Base-by-base conservation (phyloP, 2,888 invertebrate genomes). In the Timema cristinae region DNA sequence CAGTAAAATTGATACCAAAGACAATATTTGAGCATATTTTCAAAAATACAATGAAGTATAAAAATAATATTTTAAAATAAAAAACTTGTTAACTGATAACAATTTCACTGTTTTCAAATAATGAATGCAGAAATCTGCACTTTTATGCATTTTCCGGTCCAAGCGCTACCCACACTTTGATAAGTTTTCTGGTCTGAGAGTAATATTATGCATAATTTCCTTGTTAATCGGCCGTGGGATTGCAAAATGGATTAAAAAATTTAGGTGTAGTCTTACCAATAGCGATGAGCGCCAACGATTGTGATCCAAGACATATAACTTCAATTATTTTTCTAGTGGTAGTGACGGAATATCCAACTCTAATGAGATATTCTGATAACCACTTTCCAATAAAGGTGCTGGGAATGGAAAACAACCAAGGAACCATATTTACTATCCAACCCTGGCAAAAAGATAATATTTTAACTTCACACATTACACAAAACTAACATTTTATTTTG, bases 401-500 rank as follows among this genome's bases (percentile, higher is more conserved):
- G 11, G 89, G 87, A 66, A 90, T 85, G 71, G 89, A 82, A 5
- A 89, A 86, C 50, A 90, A 77, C 87, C 90, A 90, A 0, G 91
- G 91, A 68, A 90, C 87, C 81, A 90, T 89, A 80, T 91, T 91
- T 75, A 90, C 90, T 66, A 90, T 84, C 88, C 90, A 89, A 66
- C 89, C 88, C 86, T 82, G 72, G n/a, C 32, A 4, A 32, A 32
- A 32, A 32, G 32, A 32, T 59, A 70, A 50, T 54, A 15, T 15
- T 11, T 16, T 2, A 66, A 66, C 15, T n/a, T 15, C 66, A 32
- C 13, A 16, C 15, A 66, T 66, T 66, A n/a, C 54, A n/a, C n/a
- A 54, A 13, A 54, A 54, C 54, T n/a, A 54, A n/a, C 13, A 13
- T 4, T 13, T 32, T 32, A 32, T 32, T 32, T 32, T 32, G 4